A percentile compares a stretch with the other conserved stretches of the same genome.
Evolutionary conservation across 2,888 invertebrate species (phyloP).

Genomic region (Acleris literana): DNA sequence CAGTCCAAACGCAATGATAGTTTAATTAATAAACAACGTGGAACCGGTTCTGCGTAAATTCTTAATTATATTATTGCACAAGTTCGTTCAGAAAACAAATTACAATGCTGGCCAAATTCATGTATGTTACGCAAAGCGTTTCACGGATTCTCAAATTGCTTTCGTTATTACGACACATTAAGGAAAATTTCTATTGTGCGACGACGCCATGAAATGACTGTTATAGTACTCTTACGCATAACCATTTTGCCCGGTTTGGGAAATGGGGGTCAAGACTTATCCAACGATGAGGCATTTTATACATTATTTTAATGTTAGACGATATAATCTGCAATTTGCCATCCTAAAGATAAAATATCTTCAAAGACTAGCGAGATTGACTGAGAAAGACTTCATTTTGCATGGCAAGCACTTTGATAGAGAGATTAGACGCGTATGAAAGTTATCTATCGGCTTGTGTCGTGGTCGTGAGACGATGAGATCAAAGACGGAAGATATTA

Average conservation of each 20-base stretch:
- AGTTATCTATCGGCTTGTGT: slow-evolving; percentile 10
- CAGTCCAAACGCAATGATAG: not conserved
- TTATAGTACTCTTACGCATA: slow-evolving; percentile 19
- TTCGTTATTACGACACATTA: slow-evolving; percentile 59
- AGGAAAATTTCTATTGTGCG: slow-evolving; percentile 44
- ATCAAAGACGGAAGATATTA: slow-evolving; percentile 13
- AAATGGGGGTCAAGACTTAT: too few relatives aligned
- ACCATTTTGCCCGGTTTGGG: not conserved
- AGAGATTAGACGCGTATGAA: slow-evolving; percentile 21
- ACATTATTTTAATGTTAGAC: not conserved
- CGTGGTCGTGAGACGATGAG: too few relatives aligned
- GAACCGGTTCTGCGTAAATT: slow-evolving; percentile 21
- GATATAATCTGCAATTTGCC: not conserved
- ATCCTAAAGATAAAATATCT: not conserved
- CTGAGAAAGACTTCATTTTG: slow-evolving; percentile 11
- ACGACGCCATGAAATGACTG: slow-evolving; percentile 15
- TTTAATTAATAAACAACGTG: slow-evolving; percentile 13
- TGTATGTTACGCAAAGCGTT: slow-evolving; percentile 52
- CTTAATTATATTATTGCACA: slow-evolving; percentile 29
- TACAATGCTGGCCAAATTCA: slow-evolving; percentile 44
- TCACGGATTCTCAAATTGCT: slow-evolving; percentile 58
- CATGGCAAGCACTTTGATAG: slow-evolving; percentile 21
- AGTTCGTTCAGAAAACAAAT: slow-evolving; percentile 24
- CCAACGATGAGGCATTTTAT: too few relatives aligned
- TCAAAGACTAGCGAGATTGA: slow-evolving; percentile 13